Evolutionary conservation across 2,888 invertebrate species (phyloP).

Genomic region (Tetheella fluctuosa): DNA sequence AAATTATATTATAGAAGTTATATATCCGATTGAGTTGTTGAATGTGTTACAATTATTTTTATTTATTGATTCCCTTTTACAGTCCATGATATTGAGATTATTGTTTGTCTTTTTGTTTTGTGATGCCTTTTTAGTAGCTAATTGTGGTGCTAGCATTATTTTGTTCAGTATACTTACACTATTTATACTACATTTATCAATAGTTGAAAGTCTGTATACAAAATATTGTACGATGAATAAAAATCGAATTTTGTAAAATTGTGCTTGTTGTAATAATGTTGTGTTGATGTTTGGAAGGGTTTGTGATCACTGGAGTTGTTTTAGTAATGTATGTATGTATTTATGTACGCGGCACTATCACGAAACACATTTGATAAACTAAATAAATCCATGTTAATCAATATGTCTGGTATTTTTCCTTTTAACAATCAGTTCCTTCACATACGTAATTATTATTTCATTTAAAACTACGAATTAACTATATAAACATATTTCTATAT

Average conservation of each 20-base stretch:
- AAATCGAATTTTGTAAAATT: constrained; percentile 37
- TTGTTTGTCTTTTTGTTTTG: constrained; percentile 56
- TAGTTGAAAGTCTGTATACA: constrained; percentile 16
- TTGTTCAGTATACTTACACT: constrained; percentile 23
- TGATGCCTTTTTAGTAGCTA: constrained; percentile 39
- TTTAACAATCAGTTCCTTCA: background rate
- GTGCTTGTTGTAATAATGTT: constrained; percentile 58
- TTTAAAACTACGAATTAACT: background rate
- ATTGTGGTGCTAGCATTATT: constrained; percentile 52
- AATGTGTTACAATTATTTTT: constrained; percentile 42
- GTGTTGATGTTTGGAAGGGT: constrained; percentile 62
- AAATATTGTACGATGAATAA: constrained; percentile 3
- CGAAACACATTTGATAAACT: constrained; percentile 77
- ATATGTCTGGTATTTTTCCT: constrained; percentile 37
- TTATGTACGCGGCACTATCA: constrained; percentile 77
- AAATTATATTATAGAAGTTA: constrained; percentile 29
- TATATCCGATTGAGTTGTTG: constrained; percentile 35
- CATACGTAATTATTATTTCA: no score
- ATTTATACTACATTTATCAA: constrained; percentile 3
- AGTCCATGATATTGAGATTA: constrained; percentile 35
- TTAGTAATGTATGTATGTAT: no score
- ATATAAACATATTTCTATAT: no score
- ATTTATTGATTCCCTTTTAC: constrained; percentile 47
- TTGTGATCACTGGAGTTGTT: constrained; percentile 72
- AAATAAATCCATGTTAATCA: constrained; percentile 82